Evolutionary conservation across 2,113 vertebrate species (phyloP).

Genomic region (Ctenomys sociabilis): DNA sequence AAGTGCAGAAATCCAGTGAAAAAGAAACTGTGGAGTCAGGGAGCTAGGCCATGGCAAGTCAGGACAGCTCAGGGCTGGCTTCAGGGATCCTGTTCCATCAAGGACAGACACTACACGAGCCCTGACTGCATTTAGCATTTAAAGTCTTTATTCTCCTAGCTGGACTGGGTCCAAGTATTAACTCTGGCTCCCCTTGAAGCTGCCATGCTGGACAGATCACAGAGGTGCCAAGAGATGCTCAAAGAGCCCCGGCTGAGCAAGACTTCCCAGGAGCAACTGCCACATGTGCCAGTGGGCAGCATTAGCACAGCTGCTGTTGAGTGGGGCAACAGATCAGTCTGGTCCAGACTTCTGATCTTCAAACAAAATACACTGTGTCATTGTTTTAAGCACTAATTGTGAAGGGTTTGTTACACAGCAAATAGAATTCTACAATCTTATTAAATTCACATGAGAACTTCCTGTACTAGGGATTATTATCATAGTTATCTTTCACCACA

Average conservation of each 20-base stretch:
- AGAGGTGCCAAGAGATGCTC: background rate
- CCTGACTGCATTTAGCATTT: background rate
- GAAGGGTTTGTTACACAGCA: background rate
- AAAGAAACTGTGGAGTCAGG: background rate
- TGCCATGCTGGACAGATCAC: background rate
- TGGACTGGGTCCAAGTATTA: background rate
- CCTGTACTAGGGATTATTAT: background rate
- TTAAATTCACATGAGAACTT: background rate
- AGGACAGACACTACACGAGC: background rate
- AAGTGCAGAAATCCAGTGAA: background rate
- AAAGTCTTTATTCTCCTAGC: background rate
- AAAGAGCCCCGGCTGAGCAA: background rate
- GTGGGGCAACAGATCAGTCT: background rate
- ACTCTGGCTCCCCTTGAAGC: background rate
- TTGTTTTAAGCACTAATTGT: background rate
- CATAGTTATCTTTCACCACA: background rate
- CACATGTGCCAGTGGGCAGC: background rate
- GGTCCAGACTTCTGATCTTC: background rate
- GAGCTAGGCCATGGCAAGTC: background rate
- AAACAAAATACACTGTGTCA: background rate
- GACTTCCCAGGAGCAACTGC: background rate
- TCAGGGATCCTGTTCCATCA: background rate
- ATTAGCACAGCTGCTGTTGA: background rate
- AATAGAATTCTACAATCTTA: background rate
- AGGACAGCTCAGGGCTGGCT: background rate